Evolutionary conservation across 2,113 vertebrate species (phyloP).

Genomic region (Plecotus auritus): DNA sequence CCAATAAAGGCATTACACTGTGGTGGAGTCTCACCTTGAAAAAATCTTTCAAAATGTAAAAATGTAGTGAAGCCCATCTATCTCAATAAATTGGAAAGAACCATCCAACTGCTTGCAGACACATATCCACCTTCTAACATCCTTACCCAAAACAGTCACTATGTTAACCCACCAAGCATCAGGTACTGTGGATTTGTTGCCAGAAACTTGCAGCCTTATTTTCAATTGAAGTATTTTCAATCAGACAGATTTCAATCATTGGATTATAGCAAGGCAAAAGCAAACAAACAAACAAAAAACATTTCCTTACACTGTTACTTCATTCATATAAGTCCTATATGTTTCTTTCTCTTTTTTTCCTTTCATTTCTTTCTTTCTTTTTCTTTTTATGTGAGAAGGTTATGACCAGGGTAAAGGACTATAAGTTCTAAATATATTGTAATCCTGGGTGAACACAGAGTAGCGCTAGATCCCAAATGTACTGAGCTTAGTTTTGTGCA

Average conservation of each 20-base stretch:
- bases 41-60: not conserved
- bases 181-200: not conserved
- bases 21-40: not conserved
- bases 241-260: not conserved
- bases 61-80: not conserved
- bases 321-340: not conserved
- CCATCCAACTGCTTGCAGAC: not conserved
- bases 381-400: not conserved
- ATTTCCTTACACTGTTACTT: not conserved
- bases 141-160: not conserved
- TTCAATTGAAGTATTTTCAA: constrained; percentile 35
- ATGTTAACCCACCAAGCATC: not conserved
- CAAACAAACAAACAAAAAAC: no score
- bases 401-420: not conserved
- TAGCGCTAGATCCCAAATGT: not conserved
- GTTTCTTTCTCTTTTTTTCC: not conserved
- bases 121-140: not conserved
- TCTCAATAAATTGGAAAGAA: constrained; percentile 32
- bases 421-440: not conserved
- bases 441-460: not conserved
- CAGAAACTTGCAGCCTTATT: not conserved
- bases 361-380: not conserved
- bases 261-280: constrained; percentile 4
- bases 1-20: not conserved
- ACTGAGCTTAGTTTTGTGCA: not conserved